Evolutionary conservation across 2,888 invertebrate genomes (phyloP).

Genomic region (Melieria picta): DNA sequence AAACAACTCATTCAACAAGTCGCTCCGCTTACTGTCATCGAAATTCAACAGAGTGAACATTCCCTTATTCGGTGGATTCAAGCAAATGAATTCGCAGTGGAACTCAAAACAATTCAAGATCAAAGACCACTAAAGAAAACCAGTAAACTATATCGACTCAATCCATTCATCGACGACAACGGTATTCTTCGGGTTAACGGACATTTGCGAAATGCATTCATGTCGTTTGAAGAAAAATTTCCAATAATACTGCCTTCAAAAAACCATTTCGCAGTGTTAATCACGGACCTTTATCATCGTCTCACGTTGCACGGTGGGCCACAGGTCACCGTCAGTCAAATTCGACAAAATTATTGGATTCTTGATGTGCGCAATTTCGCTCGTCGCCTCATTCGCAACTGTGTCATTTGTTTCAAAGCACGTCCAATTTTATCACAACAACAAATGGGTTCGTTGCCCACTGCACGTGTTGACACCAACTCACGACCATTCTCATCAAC

Average conservation of each 20-base stretch:
- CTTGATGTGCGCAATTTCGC: not conserved
- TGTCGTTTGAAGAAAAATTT: no score
- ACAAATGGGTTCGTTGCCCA: constrained; percentile 3
- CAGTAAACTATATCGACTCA: not conserved
- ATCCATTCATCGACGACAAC: constrained; percentile 5
- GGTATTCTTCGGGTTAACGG: not conserved
- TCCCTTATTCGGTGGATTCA: no score
- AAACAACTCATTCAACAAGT: no score
- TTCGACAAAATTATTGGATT: not conserved
- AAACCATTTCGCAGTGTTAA: not conserved
- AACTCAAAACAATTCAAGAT: no score
- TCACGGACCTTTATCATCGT: not conserved
- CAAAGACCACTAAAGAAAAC: not conserved
- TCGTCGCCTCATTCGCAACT: not conserved
- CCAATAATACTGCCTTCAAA: no score
- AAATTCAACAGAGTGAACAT: no score
- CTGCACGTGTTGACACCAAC: not conserved
- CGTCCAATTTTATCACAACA: not conserved
- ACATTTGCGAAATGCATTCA: not conserved
- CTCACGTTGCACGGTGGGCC: constrained; percentile 2
- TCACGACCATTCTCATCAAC: constrained; percentile 18
- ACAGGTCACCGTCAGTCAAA: not conserved
- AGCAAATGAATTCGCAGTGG: no score
- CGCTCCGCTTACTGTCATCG: no score
- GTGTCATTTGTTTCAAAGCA: not conserved